Evolutionary conservation across 2,113 vertebrate genomes (phyloP).

Genomic region (Pleuronectes platessa): DNA sequence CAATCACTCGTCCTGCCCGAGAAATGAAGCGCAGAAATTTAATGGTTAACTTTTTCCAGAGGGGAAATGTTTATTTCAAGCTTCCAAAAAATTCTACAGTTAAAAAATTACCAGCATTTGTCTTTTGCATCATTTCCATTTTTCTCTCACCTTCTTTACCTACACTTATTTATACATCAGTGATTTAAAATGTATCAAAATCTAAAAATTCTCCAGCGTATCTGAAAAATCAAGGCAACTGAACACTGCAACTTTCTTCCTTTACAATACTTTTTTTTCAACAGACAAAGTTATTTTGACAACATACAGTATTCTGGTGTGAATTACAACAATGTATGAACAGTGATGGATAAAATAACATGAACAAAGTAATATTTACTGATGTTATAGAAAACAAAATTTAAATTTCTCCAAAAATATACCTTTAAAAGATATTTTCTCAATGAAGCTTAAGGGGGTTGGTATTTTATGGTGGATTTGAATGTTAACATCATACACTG

Average conservation of each 20-base stretch:
- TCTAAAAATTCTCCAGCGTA: conserved; percentile 44
- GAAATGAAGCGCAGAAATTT: not conserved
- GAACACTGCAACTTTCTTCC: conserved; percentile 46
- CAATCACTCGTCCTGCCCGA: not conserved
- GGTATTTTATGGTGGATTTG: conserved; percentile 6
- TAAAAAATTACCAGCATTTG: conserved; percentile 28
- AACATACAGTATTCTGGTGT: conserved; percentile 38
- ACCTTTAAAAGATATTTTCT: conserved; percentile 40
- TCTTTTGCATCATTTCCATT: not conserved
- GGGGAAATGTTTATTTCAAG: conserved; percentile 74
- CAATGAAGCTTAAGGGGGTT: conserved; percentile 16
- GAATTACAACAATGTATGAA: conserved; percentile 10
- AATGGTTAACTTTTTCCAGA: conserved; percentile 19
- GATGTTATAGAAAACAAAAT: not conserved
- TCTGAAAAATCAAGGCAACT: conserved; percentile 46
- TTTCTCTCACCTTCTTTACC: conserved; percentile 1
- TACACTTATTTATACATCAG: conserved; percentile 52
- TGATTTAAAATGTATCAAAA: conserved; percentile 68
- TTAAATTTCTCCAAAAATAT: conserved; percentile 27
- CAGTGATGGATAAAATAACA: conserved; percentile 9
- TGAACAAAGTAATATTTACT: conserved; percentile 1
- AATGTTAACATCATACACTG: conserved; percentile 8
- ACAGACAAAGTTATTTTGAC: conserved; percentile 23
- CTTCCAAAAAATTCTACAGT: conserved; percentile 55
- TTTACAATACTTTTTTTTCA: conserved; percentile 50